A percentile compares a stretch with the other conserved stretches of the same genome.
phyloP scores from a whole-genome alignment of 1,140 invertebrate genomes.

The Tetragnatha versicolor region DNA sequence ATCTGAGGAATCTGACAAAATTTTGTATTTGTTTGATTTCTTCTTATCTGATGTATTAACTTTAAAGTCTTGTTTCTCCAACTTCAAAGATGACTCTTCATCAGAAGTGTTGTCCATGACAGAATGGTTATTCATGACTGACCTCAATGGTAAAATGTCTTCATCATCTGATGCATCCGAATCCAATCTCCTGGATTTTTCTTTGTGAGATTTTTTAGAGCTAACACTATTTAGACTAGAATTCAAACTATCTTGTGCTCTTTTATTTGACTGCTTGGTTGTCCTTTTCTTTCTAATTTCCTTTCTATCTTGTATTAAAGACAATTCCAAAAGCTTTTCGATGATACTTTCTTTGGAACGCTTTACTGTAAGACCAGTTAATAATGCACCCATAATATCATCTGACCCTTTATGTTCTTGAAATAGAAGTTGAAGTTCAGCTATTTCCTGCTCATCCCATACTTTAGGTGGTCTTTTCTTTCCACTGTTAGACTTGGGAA shows the following conservation, averaged over 20 bases:
- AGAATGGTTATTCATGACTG: background rate
- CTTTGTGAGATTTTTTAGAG: too few relatives aligned
- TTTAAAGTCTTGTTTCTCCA: background rate
- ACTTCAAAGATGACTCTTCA: background rate
- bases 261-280: background rate
- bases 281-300: slow-evolving; percentile 17
- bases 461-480: background rate
- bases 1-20: background rate
- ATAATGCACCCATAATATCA: slow-evolving; percentile 62
- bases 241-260: too few relatives aligned
- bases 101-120: background rate
- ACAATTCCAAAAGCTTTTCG: slow-evolving; percentile 61
- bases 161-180: slow-evolving; percentile 14
- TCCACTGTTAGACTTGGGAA: background rate
- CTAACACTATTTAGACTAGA: too few relatives aligned
- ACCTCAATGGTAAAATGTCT: slow-evolving; percentile 19
- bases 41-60: too few relatives aligned
- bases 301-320: slow-evolving; percentile 25
- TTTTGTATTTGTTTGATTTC: background rate
- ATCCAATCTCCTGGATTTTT: background rate
- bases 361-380: slow-evolving; percentile 59
- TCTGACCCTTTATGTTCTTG: slow-evolving; percentile 38
- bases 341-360: slow-evolving; percentile 61
- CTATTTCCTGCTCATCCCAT: slow-evolving; percentile 50
- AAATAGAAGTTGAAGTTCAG: slow-evolving; percentile 29